phyloP scores from a whole-genome alignment of 2,888 invertebrate genomes.

The Nebria brevicollis region DNA sequence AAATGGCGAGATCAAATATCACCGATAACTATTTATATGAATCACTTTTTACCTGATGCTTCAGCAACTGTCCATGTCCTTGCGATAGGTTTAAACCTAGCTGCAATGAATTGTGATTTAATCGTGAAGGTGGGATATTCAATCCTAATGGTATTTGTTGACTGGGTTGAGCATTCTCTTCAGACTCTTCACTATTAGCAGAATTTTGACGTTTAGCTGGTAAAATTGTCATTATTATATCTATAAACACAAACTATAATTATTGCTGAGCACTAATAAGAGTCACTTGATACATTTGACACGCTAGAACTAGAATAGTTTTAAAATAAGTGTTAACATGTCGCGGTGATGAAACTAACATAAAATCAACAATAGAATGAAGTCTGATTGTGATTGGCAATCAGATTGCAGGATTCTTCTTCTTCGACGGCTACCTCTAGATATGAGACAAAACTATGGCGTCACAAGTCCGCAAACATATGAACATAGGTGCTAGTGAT shows the following conservation, averaged over 20 bases:
- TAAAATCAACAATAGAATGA: too few relatives aligned
- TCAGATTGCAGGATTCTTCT: too few relatives aligned
- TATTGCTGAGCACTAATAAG: not conserved
- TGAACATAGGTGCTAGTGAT: too few relatives aligned
- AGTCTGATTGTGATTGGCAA: too few relatives aligned
- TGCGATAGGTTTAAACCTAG: conserved; percentile 38
- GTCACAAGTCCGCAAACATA: too few relatives aligned
- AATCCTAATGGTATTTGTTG: conserved; percentile 40
- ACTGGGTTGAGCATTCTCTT: conserved; percentile 38
- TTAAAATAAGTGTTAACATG: too few relatives aligned
- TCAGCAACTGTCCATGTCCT: conserved; percentile 37
- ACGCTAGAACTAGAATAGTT: too few relatives aligned
- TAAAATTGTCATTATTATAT: conserved; percentile 59
- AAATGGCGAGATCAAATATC: conserved; percentile 18
- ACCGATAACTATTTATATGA: conserved; percentile 17
- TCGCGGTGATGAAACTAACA: too few relatives aligned
- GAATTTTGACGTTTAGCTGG: conserved; percentile 56
- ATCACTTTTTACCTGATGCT: conserved; percentile 33
- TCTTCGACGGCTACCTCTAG: too few relatives aligned
- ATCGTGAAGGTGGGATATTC: conserved; percentile 38
- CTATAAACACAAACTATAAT: not conserved
- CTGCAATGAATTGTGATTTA: conserved; percentile 38
- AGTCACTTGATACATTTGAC: too few relatives aligned
- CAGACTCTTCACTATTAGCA: conserved; percentile 40
- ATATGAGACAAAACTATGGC: too few relatives aligned